phyloP scores from a whole-genome alignment of 2,113 vertebrate genomes.

The Spilogale gracilis region DNA sequence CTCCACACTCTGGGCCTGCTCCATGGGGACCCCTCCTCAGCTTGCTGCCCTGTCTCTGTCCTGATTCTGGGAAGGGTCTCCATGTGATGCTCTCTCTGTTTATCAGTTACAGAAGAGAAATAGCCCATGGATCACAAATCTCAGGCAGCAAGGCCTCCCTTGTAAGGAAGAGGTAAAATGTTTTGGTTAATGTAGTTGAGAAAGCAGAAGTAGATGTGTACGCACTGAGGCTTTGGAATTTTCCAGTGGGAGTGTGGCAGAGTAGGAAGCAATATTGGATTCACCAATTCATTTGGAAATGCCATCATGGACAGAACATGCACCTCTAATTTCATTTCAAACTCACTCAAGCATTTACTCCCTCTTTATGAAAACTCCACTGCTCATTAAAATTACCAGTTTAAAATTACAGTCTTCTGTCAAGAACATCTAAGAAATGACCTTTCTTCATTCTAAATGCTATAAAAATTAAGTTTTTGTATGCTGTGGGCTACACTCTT shows the following conservation, averaged over 20 bases:
- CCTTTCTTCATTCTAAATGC: constrained; percentile 86
- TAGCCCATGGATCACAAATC: fast-evolving
- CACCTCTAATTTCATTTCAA: constrained; percentile 78
- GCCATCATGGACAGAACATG: neutral
- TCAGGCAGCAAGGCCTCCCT: neutral
- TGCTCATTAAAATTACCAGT: constrained; percentile 82
- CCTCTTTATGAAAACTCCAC: constrained; percentile 78
- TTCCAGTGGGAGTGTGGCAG: neutral
- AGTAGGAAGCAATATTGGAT: neutral
- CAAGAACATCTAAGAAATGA: constrained; percentile 78
- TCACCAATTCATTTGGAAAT: neutral
- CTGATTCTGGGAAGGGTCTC: neutral
- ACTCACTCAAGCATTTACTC: constrained; percentile 70
- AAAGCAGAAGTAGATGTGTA: neutral
- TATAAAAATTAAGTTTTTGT: constrained; percentile 86
- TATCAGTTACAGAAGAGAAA: neutral
- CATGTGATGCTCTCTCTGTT: no score
- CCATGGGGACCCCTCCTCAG: neutral
- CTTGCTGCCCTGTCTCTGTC: fast-evolving
- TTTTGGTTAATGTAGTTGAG: neutral
- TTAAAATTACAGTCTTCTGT: constrained; percentile 79
- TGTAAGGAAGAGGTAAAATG: neutral
- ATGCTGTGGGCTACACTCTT: constrained; percentile 77
- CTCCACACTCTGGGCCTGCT: neutral
- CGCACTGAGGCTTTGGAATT: neutral